phyloP scores from a whole-genome alignment of 2,113 vertebrate species.

The Cottus gobio region DNA sequence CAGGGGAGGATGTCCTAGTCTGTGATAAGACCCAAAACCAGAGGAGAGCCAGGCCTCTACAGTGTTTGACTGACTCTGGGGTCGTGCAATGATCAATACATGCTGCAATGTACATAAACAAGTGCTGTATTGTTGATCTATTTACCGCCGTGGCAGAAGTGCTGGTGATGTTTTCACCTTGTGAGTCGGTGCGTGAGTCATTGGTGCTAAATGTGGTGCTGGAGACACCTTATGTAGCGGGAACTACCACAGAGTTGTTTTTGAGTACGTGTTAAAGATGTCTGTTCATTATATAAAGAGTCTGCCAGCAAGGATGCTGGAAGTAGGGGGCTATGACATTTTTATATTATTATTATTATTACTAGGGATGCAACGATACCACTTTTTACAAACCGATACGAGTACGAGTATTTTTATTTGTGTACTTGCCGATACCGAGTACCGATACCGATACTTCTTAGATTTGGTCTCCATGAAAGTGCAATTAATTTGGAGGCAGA shows the following conservation, averaged over 20 bases:
- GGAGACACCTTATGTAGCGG: not conserved
- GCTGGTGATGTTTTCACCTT: not conserved
- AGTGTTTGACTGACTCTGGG: not conserved
- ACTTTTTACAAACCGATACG: no score
- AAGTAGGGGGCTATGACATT: no score
- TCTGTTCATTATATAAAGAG: no score
- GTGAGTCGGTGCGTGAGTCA: not conserved
- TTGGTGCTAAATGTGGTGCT: not conserved
- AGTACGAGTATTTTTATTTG: no score
- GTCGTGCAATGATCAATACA: not conserved
- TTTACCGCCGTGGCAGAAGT: not conserved
- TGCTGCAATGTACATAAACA: constrained; percentile 1
- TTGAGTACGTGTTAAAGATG: not conserved
- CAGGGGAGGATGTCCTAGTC: not conserved
- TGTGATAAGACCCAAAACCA: not conserved
- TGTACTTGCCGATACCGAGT: no score
- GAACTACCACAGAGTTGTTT: not conserved
- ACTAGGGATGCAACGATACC: no score
- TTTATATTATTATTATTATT: no score
- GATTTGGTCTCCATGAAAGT: no score
- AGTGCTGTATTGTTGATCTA: not conserved
- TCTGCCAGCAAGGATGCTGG: no score
- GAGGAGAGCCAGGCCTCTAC: no score
- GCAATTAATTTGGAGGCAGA: no score
- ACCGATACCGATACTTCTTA: no score